Conservation (phyloP, 2,888 invertebrate species). For the Chrysodeixis includens region DNA sequence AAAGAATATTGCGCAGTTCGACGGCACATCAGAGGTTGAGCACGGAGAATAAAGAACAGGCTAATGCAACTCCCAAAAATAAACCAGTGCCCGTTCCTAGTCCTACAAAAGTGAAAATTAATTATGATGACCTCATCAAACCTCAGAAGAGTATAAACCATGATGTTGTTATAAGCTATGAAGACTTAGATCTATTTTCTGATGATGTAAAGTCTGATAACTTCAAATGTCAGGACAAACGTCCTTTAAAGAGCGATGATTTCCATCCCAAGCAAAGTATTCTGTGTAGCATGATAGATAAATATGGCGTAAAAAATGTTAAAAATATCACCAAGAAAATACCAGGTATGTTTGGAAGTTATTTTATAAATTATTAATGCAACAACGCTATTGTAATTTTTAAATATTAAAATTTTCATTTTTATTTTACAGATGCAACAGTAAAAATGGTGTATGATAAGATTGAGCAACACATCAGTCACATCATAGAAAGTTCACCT, state of each 20-base stretch:
- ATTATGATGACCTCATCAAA: slow-evolving; percentile 1
- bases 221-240: slow-evolving; percentile 11
- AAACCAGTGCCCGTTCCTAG: slow-evolving; percentile 1
- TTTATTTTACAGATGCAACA: slow-evolving; percentile 68
- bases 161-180: slow-evolving; percentile 53
- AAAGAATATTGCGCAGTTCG: slow-evolving; percentile 70
- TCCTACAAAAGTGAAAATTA: background rate
- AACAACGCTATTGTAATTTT: background rate
- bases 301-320: slow-evolving; percentile 65
- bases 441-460: slow-evolving; percentile 61
- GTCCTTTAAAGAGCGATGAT: slow-evolving; percentile 8
- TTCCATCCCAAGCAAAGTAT: slow-evolving; percentile 66
- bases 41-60: slow-evolving; percentile 26
- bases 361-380: background rate
- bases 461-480: slow-evolving; percentile 67
- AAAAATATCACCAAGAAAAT: slow-evolving; percentile 62
- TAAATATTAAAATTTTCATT: background rate
- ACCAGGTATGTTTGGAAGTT: slow-evolving; percentile 64
- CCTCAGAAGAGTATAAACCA: slow-evolving; percentile 1
- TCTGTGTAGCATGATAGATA: slow-evolving; percentile 75
- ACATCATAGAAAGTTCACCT: slow-evolving; percentile 63
- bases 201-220: slow-evolving; percentile 25
- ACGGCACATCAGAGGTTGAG: slow-evolving; percentile 20
- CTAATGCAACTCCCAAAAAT: slow-evolving; percentile 12
- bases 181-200: slow-evolving; percentile 66